Conservation (phyloP, 2,888 invertebrate species). For the Lasioglossum marginatum region DNA sequence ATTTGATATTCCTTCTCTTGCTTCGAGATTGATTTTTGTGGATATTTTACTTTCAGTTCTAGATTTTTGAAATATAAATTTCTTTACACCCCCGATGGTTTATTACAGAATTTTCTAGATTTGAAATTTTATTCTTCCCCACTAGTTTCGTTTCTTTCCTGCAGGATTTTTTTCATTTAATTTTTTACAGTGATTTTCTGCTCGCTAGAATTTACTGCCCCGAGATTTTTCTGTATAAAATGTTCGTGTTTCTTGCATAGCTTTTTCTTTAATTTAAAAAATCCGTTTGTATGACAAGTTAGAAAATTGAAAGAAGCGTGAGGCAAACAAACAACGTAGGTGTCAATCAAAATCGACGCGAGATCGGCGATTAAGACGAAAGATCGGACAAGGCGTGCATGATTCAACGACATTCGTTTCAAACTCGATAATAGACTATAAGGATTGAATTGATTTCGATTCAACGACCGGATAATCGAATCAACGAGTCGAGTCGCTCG, state of each 20-base stretch:
- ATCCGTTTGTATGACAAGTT: not conserved
- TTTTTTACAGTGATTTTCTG: not conserved
- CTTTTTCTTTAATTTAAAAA: not conserved
- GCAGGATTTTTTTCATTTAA: not conserved
- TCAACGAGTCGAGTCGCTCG: constrained; percentile 41
- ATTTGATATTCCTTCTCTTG: not conserved
- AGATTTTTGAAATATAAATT: not conserved
- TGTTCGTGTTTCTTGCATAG: too few relatives aligned
- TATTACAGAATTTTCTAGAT: not conserved
- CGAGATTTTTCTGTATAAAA: not conserved
- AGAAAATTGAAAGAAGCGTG: not conserved
- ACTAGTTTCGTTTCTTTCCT: too few relatives aligned
- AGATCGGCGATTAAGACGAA: constrained; percentile 19
- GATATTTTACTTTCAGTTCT: not conserved
- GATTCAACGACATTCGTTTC: constrained; percentile 32
- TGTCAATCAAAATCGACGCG: constrained; percentile 25
- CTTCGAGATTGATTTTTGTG: not conserved
- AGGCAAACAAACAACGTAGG: not conserved
- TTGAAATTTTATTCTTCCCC: not conserved
- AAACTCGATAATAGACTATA: not conserved
- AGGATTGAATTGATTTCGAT: constrained; percentile 25
- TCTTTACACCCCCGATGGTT: not conserved
- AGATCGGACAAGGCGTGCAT: constrained; percentile 19
- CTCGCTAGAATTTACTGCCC: not conserved
- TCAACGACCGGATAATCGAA: constrained; percentile 39